Base-by-base conservation (phyloP, 2,797 vertebrate genomes). In the Acanthurus tractus region DNA sequence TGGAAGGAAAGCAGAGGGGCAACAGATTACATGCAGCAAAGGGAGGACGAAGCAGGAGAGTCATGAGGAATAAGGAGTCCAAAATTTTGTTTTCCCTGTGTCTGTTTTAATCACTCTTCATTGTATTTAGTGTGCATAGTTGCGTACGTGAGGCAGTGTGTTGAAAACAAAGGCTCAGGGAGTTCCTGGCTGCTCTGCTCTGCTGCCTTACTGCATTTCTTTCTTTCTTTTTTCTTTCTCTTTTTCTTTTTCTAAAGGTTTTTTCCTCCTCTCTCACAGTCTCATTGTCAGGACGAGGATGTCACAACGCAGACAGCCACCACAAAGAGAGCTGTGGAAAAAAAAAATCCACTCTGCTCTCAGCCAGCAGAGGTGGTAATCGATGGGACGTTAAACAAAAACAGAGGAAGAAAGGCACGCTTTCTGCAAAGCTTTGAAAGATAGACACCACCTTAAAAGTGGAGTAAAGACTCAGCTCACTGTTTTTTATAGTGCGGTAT, bases 351-450 rank as follows among this genome's bases (percentile, higher is more conserved):
- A 36, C 64, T 77, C 49, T 76, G 66, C 82, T 81, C 78, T 82
- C 45, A 64, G 78, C 55, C 82, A 63, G 70, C 74, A 62, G 75
- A 89, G 86, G 81, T 76, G 78, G 70, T 68, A 86, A 93, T 93
- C 89, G 83, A 92, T 93, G 63, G 81, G 71, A 92, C 82, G 79
- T 92, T 92, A 90, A 89, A 86, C 68, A 88, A 84, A 92, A 90
- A 77, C 82, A 79, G 65, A 63, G 57, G n/a, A 83, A 82, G 80
- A 82, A 88, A 89, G 80, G 71, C 73, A 50, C 58, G 49, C 63
- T 74, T 82, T 85, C 67, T 86, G 76, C 81, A 78, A 76, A 58
- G 67, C 59, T 73, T 73, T 76, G 61, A 62, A 79, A 84, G 78
- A 71, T 69, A 81, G 63, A 74, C 68, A 77, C 18, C 25, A 23